A percentile compares a stretch with the other conserved stretches of the same genome.
phyloP scores from a whole-genome alignment of 2,888 invertebrate species.

The Linnaemya tessellans region DNA sequence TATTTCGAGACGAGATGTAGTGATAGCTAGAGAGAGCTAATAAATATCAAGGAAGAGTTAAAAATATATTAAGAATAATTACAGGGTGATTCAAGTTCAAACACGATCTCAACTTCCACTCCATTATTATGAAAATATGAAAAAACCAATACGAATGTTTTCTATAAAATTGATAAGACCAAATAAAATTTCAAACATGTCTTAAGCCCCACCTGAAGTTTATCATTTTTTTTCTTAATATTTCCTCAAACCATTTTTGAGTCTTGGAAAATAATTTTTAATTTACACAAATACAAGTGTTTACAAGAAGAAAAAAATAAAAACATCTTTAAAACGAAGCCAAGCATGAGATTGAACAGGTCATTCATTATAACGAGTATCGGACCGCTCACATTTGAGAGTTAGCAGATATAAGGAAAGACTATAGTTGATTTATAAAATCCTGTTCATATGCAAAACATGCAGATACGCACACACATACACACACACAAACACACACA shows the following conservation, averaged over 20 bases:
- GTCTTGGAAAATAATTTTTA: conserved; percentile 34
- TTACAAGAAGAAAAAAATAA: conserved; percentile 10
- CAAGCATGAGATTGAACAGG: conserved; percentile 63
- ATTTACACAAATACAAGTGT: conserved; percentile 26
- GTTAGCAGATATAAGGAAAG: neutral
- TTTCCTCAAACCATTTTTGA: conserved; percentile 42
- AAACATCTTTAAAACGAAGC: conserved; percentile 54
- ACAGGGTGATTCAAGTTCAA: too few relatives aligned
- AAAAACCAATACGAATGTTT: neutral
- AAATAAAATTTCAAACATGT: neutral
- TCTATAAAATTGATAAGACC: neutral
- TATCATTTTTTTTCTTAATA: neutral
- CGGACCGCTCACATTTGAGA: conserved; percentile 22
- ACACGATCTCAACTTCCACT: too few relatives aligned
- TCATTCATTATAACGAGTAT: conserved; percentile 61
- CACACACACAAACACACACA: too few relatives aligned
- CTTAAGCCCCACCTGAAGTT: neutral
- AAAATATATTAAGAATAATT: too few relatives aligned
- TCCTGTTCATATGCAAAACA: conserved; percentile 37
- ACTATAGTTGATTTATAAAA: conserved; percentile 45
- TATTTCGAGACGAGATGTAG: too few relatives aligned
- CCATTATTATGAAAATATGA: neutral
- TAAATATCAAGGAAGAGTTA: too few relatives aligned
- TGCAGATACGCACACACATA: neutral
- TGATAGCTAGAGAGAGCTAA: too few relatives aligned